Base-by-base conservation (phyloP, 2,113 vertebrate species). In the Oenanthe oenanthe region DNA sequence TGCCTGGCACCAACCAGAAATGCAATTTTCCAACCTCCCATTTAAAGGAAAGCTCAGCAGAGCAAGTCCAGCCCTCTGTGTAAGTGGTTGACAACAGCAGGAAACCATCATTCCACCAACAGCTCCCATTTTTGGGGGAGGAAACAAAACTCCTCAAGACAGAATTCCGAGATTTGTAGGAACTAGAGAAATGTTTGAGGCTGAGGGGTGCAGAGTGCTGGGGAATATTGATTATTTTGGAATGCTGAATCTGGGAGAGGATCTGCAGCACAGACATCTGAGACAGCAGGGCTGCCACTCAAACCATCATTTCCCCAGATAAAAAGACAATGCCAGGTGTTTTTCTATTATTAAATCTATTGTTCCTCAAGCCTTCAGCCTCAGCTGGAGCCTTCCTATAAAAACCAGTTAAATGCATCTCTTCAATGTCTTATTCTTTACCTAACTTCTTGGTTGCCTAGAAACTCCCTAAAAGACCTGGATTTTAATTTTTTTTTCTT, bases 401-500 rank as follows among this genome's bases (percentile, higher is more conserved):
- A 87, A 75, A 89, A 75, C 1, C 19, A 72, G 75, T 42, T 62
- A 43, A 80, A 74, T 13, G 10, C 20, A 26, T 61, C 32, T 67
- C 71, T 66, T 58, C 42, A 48, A 16, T 17, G 20, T 65, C 78
- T 85, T 21, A 4, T 31, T 60, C 78, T 73, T 91, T 66, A 34
- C 63, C 88, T 36, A 79, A 86, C 60, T 90, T 89, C 43, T n/a
- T 79, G 28, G 92, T 96, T 97, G 95, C 95, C 90, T 96, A 84
- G 96, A 94, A 96, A 95, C 85, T 91, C 95, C 47, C 36, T 25
- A 31, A 53, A 89, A 83, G 42, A 83, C 60, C 29, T 83, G 56
- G 38, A 71, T 65, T 82, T 74, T 72, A 47, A 14, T 36, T 66
- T n/a, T 81, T n/a, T 50, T 51, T 88, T 32, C 54, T 54, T 22